Evolutionary conservation across 2,113 vertebrate genomes (phyloP), one percentile per base, ranked within the genome.

Genomic region (Centropus bengalensis): DNA sequence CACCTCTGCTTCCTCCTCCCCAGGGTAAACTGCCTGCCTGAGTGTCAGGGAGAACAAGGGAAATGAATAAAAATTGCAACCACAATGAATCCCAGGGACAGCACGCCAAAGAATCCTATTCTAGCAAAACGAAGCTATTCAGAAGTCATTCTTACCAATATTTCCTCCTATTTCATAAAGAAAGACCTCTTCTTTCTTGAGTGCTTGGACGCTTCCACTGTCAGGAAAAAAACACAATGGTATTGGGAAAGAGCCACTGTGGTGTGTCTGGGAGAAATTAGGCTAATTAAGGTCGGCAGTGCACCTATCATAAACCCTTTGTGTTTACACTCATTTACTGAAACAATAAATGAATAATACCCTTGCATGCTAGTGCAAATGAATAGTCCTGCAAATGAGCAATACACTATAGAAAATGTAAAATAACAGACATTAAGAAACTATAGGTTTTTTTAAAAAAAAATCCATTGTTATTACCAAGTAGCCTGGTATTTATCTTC

Each of bases 91-190:
- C 17, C 42, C 19, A 33, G 1, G 18, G 47, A 62, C 21, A 59
- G 28, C 1, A 0, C 15, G 10, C 33, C 44, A 81, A 60, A 23
- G 33, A 90, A 95, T 58, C 51, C 42, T 38, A 49, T 79, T 80
- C 56, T 59, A 79, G 36, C 38, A 91, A 52, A 63, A 22, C 11
- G 38, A 75, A 21, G 64, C 42, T 70, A 26, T 88, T 63, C 51
- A 79, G 69, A 80, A 96, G 93, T 38, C 18, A 9, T 56, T 97
- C 99, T 99, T 98, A 99, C 99, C 99, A 90, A 99, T 99, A 98
- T 99, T 99, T 96, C 99, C 99, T 96, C 99, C 99, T 42, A 99
- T 98, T 98, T 99, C 99, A 98, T 98, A 99, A 58, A 99, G 98
- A 97, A 98, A 99, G 94, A 99, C 94, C 27, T 99, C 99, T 82